Base-by-base conservation (phyloP, 2,797 vertebrate species). In the Acanthurus lineatus region DNA sequence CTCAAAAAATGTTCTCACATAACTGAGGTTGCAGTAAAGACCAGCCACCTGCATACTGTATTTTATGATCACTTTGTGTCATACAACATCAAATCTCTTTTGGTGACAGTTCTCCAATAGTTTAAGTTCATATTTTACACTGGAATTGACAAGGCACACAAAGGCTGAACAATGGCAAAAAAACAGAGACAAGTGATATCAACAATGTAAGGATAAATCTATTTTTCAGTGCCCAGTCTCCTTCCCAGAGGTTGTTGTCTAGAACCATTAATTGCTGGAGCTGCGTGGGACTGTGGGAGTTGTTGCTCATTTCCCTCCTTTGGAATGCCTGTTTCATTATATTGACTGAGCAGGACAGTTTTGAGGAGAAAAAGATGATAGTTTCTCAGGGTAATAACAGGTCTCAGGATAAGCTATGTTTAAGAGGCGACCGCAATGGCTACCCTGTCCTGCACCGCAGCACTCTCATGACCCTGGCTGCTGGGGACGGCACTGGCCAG, bases 361-460 rank as follows among this genome's bases (percentile, higher is more conserved):
- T 76, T 82, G 84, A 91, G 84, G 78, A 91, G 88, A 89, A 91
- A 94, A 94, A 96, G 95, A 95, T 93, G 94, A 95, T 96, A 94
- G 96, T 95, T 94, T 92, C 95, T 94, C 93, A 90, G 95, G 90
- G 94, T 96, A 97, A 97, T 97, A 96, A 96, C 96, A 97, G 96
- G 94, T 93, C 92, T 94, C 88, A 88, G 94, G 91, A 92, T 72
- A 96, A 96, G 93, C 90, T 77, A 90, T 95, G 96, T 95, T 97
- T 97, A 94, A 90, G 85, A 89, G 88, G 87, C 79, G 65, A 85
- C 93, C 92, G 69, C 92, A 92, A 79, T 85, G 90, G 91, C 89
- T 91, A 86, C 88, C 91, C 91, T 90, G 77, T 88, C 82, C 89
- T 83, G 57, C 66, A 74, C 88, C 86, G 35, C 89, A 84, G 87